Conservation (phyloP, 2,113 vertebrate genomes). For the Narcine bancroftii region DNA sequence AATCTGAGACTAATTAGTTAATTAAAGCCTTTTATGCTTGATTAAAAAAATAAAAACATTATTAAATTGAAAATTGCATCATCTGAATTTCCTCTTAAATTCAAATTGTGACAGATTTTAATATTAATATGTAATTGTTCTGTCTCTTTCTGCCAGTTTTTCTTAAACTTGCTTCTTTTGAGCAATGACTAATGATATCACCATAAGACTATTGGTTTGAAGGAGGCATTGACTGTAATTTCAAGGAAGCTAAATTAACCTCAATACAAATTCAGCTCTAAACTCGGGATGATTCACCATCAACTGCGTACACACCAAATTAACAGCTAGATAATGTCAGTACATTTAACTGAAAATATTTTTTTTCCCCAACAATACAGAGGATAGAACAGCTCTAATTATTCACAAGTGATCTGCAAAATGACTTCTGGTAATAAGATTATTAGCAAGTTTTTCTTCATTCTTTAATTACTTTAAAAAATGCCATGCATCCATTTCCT, state of each 20-base stretch:
- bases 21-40: background rate
- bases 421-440: background rate
- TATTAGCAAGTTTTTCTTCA: background rate
- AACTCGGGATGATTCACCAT: background rate
- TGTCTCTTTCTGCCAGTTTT: constrained; percentile 28
- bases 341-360: background rate
- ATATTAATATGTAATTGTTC: background rate
- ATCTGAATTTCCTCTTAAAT: background rate
- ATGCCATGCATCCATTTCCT: background rate
- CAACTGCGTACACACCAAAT: background rate
- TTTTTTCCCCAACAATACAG: background rate
- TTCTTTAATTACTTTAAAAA: constrained; percentile 11
- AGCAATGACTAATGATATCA: constrained; percentile 1
- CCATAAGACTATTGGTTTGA: background rate
- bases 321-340: background rate
- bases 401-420: background rate
- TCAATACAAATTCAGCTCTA: background rate
- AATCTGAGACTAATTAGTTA: background rate
- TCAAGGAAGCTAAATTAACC: constrained; percentile 3
- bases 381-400: background rate
- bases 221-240: constrained; percentile 25
- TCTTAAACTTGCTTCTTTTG: background rate
- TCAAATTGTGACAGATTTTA: background rate
- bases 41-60: background rate
- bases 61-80: background rate